Percentiles rank a stretch among this genome's conserved stretches.
These are phyloP conservation scores for Tipula unca DNA, from an alignment of 2,888 invertebrate species.

Conservation along the genomic window DNA sequence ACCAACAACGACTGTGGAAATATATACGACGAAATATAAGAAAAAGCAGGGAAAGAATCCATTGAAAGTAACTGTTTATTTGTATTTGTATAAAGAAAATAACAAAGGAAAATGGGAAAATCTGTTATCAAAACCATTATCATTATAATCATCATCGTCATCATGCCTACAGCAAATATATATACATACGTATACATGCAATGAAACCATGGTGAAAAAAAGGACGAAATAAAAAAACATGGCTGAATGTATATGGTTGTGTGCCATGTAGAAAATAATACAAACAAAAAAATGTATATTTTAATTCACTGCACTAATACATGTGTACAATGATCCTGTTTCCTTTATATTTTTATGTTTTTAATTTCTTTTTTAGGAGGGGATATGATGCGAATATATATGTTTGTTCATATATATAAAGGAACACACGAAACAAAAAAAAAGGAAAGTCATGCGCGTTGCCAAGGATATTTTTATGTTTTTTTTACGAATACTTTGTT, in stretches of 20 bases:
- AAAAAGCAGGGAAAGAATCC: not conserved
- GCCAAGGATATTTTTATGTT: not conserved
- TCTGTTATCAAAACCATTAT: slow-evolving; percentile 14
- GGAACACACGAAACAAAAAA: not conserved
- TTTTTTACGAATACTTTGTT: not conserved
- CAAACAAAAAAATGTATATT: not conserved
- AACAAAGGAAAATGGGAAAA: slow-evolving; percentile 14
- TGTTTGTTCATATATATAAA: no score
- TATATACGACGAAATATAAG: not conserved
- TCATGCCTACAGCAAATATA: no score
- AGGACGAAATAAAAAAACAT: not conserved
- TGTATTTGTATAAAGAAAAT: not conserved
- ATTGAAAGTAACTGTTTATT: slow-evolving; percentile 4
- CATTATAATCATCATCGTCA: slow-evolving; percentile 4
- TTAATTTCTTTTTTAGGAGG: not conserved
- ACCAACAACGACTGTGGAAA: not conserved
- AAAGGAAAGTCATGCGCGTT: not conserved
- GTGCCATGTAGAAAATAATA: not conserved
- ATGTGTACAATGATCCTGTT: not conserved
- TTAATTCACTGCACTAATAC: not conserved
- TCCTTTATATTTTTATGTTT: not conserved
- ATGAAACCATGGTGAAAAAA: not conserved
- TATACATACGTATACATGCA: not conserved
- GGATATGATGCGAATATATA: not conserved
- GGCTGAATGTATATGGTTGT: not conserved